Base-by-base conservation (phyloP, 2,113 vertebrate genomes). In the Lethenteron camtschaticum region DNA sequence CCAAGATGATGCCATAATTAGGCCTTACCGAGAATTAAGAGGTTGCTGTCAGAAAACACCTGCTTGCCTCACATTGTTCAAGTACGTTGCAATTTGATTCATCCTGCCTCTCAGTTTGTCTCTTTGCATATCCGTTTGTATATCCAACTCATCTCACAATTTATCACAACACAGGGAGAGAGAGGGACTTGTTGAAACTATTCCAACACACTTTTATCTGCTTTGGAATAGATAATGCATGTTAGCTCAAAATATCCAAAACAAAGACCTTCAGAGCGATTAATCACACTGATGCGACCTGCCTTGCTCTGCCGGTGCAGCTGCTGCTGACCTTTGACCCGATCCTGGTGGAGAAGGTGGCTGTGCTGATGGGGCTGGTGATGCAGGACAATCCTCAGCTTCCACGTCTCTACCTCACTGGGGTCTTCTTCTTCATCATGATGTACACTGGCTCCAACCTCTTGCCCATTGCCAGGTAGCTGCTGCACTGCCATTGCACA, bases 371-470 rank as follows among this genome's bases (percentile, higher is more conserved):
- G 70, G 81, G 85, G 73, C 79, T 86, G 75, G 82, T 97, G 78
- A 90, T 92, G 88, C 91, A 95, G 79, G 94, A 99, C 78, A 99
- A 99, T 77, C 91, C 94, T 9, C 94, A 89, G 76, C 82, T 99
- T 78, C 89, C 89, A 79, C 88, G 92, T 12, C 86, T 99, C 74
- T 99, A 99, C 77, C 83, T 96, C 75, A 94, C 84, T 9, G 94
- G 94, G 69, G 81, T 92, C 2, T 99, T 99, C 82, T 99, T 97
- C 81, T 99, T 99, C 77, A 96, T 99, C 79, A 99, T 99, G 94
- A 99, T 99, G 94, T 99, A 99, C 81, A 96, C 91, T 0, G 92
- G 94, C 74, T 99, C 94, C 78, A 99, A 99, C 14, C 89, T 99
- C 57, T 89, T 99, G 77, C 94, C 94, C 71, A 82, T 99, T 56